A percentile compares a stretch with the other conserved stretches of the same genome.
These are phyloP conservation scores for Pseudomyrmex pallidus DNA, from an alignment of 1,140 invertebrate genomes.

Conservation along the genomic window DNA sequence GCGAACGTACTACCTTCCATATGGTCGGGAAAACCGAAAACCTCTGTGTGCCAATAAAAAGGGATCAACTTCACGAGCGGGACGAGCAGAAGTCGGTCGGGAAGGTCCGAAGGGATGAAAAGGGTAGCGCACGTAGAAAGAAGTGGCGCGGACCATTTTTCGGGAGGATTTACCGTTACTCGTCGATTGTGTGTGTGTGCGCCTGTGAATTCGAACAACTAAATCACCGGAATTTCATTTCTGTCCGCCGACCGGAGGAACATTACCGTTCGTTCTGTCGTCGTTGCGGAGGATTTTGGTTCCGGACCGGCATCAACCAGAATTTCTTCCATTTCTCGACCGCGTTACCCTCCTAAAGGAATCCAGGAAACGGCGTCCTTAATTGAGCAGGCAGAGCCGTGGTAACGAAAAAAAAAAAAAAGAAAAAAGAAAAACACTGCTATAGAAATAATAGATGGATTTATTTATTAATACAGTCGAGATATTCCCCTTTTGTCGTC, in stretches of 20 bases:
- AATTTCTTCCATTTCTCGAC: constrained; percentile 50
- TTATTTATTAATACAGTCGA: constrained; percentile 26
- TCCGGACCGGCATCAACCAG: constrained; percentile 30
- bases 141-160: constrained; percentile 73
- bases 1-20: background rate
- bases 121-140: constrained; percentile 66
- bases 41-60: constrained; percentile 41
- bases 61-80: constrained; percentile 21
- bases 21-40: constrained; percentile 28
- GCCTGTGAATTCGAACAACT: constrained; percentile 79
- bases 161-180: constrained; percentile 73
- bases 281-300: constrained; percentile 68
- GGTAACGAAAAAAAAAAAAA: constrained; percentile 9
- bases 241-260: constrained; percentile 74
- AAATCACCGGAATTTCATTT: constrained; percentile 84
- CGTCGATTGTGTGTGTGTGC: constrained; percentile 47
- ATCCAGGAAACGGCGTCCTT: constrained; percentile 60
- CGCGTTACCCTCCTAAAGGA: constrained; percentile 11
- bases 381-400: constrained; percentile 40
- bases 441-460: too few species aligned
- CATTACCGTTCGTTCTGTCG: constrained; percentile 78
- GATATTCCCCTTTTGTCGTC: too few species aligned
- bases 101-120: constrained; percentile 4
- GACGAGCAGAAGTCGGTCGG: constrained; percentile 28
- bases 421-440: background rate